A percentile compares a stretch with the other conserved stretches of the same genome.
phyloP scores from a whole-genome alignment of 2,113 vertebrate species.

The Cheilinus undulatus region DNA sequence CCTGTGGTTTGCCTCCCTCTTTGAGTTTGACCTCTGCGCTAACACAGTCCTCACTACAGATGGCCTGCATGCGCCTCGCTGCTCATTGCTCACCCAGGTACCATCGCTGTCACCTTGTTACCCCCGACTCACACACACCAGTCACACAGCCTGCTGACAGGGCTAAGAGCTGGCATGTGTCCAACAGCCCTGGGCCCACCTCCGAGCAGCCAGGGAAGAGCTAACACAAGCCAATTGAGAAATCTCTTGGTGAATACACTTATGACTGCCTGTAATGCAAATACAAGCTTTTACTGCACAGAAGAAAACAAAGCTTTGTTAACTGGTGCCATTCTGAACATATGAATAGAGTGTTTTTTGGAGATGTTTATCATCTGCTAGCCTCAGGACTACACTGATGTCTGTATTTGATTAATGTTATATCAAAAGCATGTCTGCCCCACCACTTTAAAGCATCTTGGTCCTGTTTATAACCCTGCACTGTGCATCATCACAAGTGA shows the following conservation, averaged over 20 bases:
- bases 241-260: slow-evolving; percentile 20
- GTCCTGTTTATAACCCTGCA: slow-evolving; percentile 6
- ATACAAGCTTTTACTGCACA: slow-evolving; percentile 8
- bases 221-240: slow-evolving; percentile 34
- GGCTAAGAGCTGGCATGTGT: slow-evolving; percentile 43
- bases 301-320: background rate
- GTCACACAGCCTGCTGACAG: slow-evolving; percentile 54
- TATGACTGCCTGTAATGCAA: slow-evolving; percentile 19
- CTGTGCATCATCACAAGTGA: background rate
- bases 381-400: background rate
- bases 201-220: slow-evolving; percentile 35
- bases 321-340: background rate
- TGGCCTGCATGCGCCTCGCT: slow-evolving; percentile 73
- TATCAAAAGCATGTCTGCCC: background rate
- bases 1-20: slow-evolving; percentile 51
- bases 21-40: slow-evolving; percentile 71
- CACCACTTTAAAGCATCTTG: background rate
- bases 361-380: background rate
- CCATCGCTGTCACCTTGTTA: slow-evolving; percentile 72
- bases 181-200: slow-evolving; percentile 50
- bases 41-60: slow-evolving; percentile 67
- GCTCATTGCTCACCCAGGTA: slow-evolving; percentile 76
- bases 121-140: slow-evolving; percentile 58
- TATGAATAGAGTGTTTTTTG: background rate
- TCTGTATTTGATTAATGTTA: background rate